Percentiles rank a stretch among this genome's conserved stretches.
These are phyloP conservation scores for Thripadectes ignobilis DNA, from an alignment of 2,797 vertebrate genomes.

Conservation along the genomic window DNA sequence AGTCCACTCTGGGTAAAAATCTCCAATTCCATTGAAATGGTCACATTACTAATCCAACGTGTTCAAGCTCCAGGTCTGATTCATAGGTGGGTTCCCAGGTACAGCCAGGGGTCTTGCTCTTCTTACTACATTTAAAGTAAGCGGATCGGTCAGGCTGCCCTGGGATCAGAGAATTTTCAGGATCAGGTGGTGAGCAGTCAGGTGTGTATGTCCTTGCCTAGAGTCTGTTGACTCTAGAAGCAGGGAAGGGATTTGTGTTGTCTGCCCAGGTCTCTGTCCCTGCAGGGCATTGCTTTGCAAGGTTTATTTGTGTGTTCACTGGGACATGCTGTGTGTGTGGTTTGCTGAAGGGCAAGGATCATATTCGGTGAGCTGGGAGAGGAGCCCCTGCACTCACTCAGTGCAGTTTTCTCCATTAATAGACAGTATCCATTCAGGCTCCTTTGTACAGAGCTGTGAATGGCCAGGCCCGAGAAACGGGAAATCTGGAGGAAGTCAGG, in stretches of 20 bases:
- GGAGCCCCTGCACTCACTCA: neutral
- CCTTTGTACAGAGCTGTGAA: neutral
- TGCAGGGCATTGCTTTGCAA: neutral
- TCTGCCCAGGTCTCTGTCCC: neutral
- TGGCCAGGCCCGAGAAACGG: neutral
- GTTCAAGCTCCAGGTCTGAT: slow-evolving; percentile 34
- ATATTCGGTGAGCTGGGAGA: neutral
- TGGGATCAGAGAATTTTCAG: neutral
- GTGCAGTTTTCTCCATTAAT: neutral
- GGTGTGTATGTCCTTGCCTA: neutral
- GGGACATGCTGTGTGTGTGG: neutral
- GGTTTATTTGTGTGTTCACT: neutral
- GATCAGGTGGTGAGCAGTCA: neutral
- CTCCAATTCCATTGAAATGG: slow-evolving; percentile 72
- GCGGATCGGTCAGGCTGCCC: neutral
- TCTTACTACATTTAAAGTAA: neutral
- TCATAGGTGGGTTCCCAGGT: neutral
- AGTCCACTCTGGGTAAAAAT: slow-evolving; percentile 75
- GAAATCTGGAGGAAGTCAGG: neutral
- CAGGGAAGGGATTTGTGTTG: neutral
- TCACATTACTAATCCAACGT: slow-evolving; percentile 52
- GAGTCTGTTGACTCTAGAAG: neutral
- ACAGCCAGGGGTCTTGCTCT: neutral
- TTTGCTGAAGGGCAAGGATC: neutral
- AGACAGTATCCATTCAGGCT: neutral